Evolutionary conservation across 1,140 invertebrate genomes (phyloP), one percentile per base, ranked within the genome.

Genomic region (Zaprionus capensis): DNA sequence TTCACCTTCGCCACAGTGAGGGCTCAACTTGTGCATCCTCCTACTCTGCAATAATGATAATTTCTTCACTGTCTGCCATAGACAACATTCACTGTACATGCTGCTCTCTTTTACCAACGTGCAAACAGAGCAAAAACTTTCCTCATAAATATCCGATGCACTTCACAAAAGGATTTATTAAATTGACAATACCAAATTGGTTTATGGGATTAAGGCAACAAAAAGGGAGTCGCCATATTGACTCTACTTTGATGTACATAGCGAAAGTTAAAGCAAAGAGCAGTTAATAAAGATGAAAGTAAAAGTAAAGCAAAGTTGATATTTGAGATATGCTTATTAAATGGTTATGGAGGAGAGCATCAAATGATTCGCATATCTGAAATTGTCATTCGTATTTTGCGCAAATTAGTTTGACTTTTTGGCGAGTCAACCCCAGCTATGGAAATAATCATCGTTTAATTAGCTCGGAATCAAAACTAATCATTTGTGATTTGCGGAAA

Each of bases 141-240:
- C 22, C 65, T 67, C 55, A 67, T 67, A 67, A 67, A 58, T 67
- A 58, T 55, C 44, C 65, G 28, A 49, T 36, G 46, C 65, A 46
- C 55, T 58, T 49, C 41, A 58, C 41, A 67, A 46, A 58, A 24
- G 65, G 65, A 58, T 67, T 67, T 67, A 58, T 67, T 58, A 67
- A 67, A 67, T 67, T 67, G 65, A 58, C 55, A 67, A 67, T 67
- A 24, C 26, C 38, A 58, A 67, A 58, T 67, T 58, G 65, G 65
- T 57, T 58, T 67, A 67, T 46, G 46, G 55, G 55, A 34, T 56
- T 56, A 17, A 58, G 55, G 20, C 26, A 11, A n/a, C 28, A 44
- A 44, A 44, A 28, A 56, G 56, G 24, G n/a, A 46, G 41, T 17
- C n/a, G 6, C 31, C 31, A 11, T 34, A 34, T 34, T 38, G n/a